Base-by-base conservation (phyloP, 2,113 vertebrate species). In the Grammomys dolichurus region DNA sequence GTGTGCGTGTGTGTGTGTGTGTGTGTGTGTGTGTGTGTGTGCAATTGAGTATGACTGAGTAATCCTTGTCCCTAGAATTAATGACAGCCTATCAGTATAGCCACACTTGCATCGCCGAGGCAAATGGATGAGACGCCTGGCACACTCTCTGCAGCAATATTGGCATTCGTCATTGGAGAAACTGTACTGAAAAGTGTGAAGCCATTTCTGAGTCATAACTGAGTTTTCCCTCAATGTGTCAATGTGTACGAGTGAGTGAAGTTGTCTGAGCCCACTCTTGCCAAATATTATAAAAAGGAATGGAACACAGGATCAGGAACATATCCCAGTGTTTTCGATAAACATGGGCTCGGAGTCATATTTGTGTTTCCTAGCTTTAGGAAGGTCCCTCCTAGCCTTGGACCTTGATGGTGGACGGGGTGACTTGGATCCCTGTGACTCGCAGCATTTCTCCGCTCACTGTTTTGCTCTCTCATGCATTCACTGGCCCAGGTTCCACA, bases 401-500 rank as follows among this genome's bases (percentile, higher is more conserved):
- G 58, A 48, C 40, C 26, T 7, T 63, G 54, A 13, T 6, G 16
- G 72, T 60, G 7, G 7, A 28, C 20, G 1, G 20, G 26, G 17
- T 20, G 69, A 0, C 2, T 89, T n/a, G n/a, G 72, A n/a, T 94
- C 89, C 90, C 60, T 43, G 7, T 48, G 54, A 54, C 54, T 20
- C 17, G 86, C 3, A 31, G 58, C 76, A 1, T 95, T 95, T 97
- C 92, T 58, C 54, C 87, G 36, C 90, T 87, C 76, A 24, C 6
- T 7, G 4, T 19, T 33, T 80, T 43, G 67, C 43, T 88, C 60
- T 90, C 56, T 48, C 43, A 0, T 36, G 54, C 33, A 1, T 95
- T 87, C 54, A 28, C 93, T 87, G 96, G 46, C 48, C 94, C 97
- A 99, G 99, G 99, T 99, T 92, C 99, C 99, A 0, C 99, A 99